Base-by-base conservation (phyloP, 2,797 vertebrate species). In the Parauchenoglanis punctatus region DNA sequence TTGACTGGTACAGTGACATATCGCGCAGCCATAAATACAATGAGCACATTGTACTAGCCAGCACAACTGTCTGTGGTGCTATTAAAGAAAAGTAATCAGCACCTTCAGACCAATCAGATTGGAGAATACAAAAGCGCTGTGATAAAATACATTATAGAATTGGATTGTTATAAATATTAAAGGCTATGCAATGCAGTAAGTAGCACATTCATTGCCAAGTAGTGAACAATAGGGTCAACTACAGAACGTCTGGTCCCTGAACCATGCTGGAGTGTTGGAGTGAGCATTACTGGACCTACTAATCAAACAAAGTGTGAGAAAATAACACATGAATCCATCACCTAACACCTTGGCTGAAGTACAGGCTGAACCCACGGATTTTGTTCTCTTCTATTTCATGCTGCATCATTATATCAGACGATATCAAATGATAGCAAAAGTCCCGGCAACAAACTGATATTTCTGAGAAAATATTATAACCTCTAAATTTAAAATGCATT, bases 311-410 rank as follows among this genome's bases (percentile, higher is more conserved):
- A 35, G 7, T 20, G 28, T 4, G n/a, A 77, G 49, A 78, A 78
- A 78, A 78, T 35, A 31, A 2, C 25, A 17, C 4, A 56, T 31
- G n/a, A 77, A 31, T 7, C 76, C 54, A 20, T 58, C 28, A 80
- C 17, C 18, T 58, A 20, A 31, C 7, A 3, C 75, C 28, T 25
- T 28, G 49, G 49, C 17, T 77, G 52, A 78, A 56, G 52, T 31
- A 31, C 18, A 76, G 25, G 6, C 28, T 13, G 23, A 78, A 85
- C 35, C 58, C 76, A 56, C 1, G 20, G 63, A 83, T 65, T 88
- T 78, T 68, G 58, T 65, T 75, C 80, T 54, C 23, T 40, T 87
- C 65, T 35, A 81, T 40, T 81, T 73, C 70, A 72, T 44, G 44
- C 25, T 10, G 49, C 25, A 4, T 77, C 15, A 31, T 56, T 54